Percentiles rank a stretch among this genome's conserved stretches.
phyloP scores from a whole-genome alignment of 2,113 vertebrate genomes.

The Saccopteryx leptura region DNA sequence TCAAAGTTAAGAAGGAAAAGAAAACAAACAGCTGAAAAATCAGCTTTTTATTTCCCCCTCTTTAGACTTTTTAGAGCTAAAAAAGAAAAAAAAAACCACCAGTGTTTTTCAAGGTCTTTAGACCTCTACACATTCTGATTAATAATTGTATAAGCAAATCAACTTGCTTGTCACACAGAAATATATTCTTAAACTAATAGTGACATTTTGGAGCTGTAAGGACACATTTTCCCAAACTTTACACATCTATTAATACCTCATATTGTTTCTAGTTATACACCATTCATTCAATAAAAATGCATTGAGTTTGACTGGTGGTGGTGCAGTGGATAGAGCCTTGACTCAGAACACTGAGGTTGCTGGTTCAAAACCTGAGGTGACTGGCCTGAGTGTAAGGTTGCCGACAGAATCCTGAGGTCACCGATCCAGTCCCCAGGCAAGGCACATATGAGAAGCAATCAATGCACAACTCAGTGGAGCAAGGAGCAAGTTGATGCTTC shows the following conservation, averaged over 20 bases:
- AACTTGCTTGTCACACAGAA: constrained; percentile 12
- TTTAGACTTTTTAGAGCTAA: constrained; percentile 49
- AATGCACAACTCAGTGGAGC: too few relatives aligned
- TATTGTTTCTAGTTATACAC: background rate
- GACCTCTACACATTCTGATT: constrained; percentile 17
- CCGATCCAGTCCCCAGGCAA: too few relatives aligned
- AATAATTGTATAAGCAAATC: constrained; percentile 59
- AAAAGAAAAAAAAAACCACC: background rate
- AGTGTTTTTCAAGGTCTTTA: constrained; percentile 54
- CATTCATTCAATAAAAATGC: background rate
- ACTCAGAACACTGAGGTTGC: too few relatives aligned
- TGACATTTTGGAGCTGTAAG: background rate
- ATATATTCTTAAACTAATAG: constrained; percentile 44
- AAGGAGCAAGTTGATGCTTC: too few relatives aligned
- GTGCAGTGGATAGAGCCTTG: too few relatives aligned
- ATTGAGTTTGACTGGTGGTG: background rate
- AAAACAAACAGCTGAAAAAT: constrained; percentile 78
- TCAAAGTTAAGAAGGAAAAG: constrained; percentile 64
- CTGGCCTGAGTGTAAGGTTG: too few relatives aligned
- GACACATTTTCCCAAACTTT: background rate
- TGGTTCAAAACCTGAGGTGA: too few relatives aligned
- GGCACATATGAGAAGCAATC: too few relatives aligned
- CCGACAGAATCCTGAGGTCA: too few relatives aligned
- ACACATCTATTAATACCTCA: background rate
- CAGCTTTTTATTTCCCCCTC: constrained; percentile 60